A percentile compares a stretch with the other conserved stretches of the same genome.
Evolutionary conservation across 2,797 vertebrate species (phyloP).

Genomic region (Psittacula derbiana): DNA sequence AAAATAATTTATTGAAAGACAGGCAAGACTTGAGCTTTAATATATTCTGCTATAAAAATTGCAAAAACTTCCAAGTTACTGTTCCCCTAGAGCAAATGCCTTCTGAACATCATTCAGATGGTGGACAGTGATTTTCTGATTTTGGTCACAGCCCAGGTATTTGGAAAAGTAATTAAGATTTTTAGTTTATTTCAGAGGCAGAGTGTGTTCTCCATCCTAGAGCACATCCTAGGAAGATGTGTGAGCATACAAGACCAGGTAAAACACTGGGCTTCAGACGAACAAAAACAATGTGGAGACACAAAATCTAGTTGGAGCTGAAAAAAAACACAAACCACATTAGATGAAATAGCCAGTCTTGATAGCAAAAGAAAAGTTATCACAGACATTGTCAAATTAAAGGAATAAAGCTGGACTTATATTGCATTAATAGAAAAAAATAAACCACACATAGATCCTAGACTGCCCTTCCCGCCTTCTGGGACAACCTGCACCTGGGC

Average conservation of each 20-base stretch:
- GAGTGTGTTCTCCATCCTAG: neutral
- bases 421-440: neutral
- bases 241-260: neutral
- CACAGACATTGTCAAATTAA: neutral
- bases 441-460: neutral
- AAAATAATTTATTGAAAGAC: neutral
- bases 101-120: neutral
- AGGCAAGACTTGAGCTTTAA: neutral
- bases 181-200: neutral
- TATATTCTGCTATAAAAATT: neutral
- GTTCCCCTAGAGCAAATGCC: neutral
- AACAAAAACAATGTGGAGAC: neutral
- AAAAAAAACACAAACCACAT: neutral
- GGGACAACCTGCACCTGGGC: neutral
- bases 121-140: neutral
- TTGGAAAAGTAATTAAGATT: neutral
- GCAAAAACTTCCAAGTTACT: constrained; percentile 12
- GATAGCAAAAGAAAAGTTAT: neutral
- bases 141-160: neutral
- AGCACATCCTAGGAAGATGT: neutral
- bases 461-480: neutral
- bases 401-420: neutral
- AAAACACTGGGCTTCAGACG: neutral
- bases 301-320: neutral
- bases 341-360: neutral